phyloP scores from a whole-genome alignment of 1,140 invertebrate genomes.

The Drosophila tani region DNA sequence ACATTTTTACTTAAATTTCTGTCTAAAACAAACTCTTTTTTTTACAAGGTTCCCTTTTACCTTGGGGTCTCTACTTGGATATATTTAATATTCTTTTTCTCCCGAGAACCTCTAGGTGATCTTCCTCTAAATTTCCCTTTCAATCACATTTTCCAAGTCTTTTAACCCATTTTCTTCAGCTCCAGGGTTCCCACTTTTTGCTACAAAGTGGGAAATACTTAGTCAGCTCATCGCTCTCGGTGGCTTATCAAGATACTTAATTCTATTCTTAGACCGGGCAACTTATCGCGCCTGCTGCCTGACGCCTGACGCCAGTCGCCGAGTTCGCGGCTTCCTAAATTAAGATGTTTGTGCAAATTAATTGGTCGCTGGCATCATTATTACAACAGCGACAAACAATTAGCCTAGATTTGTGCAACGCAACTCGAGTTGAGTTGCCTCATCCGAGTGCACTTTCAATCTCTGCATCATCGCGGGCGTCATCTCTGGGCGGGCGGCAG shows the following conservation, averaged over 20 bases:
- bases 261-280: conserved; percentile 38
- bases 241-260: conserved; percentile 45
- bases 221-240: neutral
- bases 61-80: neutral
- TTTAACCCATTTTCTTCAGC: neutral
- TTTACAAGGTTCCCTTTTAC: no score
- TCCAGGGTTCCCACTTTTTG: neutral
- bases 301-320: conserved; percentile 2
- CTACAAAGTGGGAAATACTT: neutral
- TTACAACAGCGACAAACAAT: conserved; percentile 83
- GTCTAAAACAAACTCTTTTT: no score
- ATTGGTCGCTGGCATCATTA: conserved; percentile 83
- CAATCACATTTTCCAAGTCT: neutral
- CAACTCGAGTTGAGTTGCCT: conserved; percentile 8
- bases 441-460: conserved; percentile 50
- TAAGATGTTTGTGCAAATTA: conserved; percentile 84
- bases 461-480: conserved; percentile 49
- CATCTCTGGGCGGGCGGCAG: conserved; percentile 3
- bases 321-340: conserved; percentile 66
- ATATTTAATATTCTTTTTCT: no score
- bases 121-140: neutral
- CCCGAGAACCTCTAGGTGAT: neutral
- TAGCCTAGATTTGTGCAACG: conserved; percentile 75
- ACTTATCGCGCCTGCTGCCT: conserved; percentile 17
- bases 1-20: no score